Conservation (phyloP, 2,888 invertebrate species). For the Corythucha ciliata region DNA sequence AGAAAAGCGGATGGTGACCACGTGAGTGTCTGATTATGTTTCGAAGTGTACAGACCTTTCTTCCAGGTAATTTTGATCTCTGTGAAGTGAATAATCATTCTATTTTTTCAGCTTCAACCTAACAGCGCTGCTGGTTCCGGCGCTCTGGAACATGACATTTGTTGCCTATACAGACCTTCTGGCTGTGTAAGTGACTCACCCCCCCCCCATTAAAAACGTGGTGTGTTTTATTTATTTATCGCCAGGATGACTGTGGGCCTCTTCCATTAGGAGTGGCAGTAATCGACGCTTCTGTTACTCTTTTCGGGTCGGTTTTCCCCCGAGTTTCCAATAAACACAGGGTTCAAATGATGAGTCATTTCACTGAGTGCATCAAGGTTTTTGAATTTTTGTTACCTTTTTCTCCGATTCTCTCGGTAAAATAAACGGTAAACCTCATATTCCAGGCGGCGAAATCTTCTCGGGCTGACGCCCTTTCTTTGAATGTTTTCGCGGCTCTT, state of each 20-base stretch:
- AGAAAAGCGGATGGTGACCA: slow-evolving; percentile 70
- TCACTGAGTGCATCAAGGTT: slow-evolving; percentile 77
- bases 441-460: slow-evolving; percentile 70
- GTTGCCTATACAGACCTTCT: slow-evolving; percentile 72
- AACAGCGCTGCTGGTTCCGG: slow-evolving; percentile 93
- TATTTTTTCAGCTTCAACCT: slow-evolving; percentile 66
- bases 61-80: not conserved
- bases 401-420: not conserved
- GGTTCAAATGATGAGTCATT: slow-evolving; percentile 95
- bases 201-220: not conserved
- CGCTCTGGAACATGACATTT: slow-evolving; percentile 92
- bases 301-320: slow-evolving; percentile 92
- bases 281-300: slow-evolving; percentile 83
- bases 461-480: slow-evolving; percentile 88
- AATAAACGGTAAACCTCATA: not conserved
- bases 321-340: slow-evolving; percentile 92
- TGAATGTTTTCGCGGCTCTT: slow-evolving; percentile 92
- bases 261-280: slow-evolving; percentile 92
- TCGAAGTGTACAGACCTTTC: slow-evolving; percentile 4
- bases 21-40: slow-evolving; percentile 50
- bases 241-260: slow-evolving; percentile 62
- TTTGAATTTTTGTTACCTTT: not conserved
- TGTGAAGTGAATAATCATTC: not conserved
- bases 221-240: no score
- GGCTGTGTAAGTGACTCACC: slow-evolving; percentile 43